phyloP scores from a whole-genome alignment of 1,140 invertebrate genomes.

The Drosophila takahashii region DNA sequence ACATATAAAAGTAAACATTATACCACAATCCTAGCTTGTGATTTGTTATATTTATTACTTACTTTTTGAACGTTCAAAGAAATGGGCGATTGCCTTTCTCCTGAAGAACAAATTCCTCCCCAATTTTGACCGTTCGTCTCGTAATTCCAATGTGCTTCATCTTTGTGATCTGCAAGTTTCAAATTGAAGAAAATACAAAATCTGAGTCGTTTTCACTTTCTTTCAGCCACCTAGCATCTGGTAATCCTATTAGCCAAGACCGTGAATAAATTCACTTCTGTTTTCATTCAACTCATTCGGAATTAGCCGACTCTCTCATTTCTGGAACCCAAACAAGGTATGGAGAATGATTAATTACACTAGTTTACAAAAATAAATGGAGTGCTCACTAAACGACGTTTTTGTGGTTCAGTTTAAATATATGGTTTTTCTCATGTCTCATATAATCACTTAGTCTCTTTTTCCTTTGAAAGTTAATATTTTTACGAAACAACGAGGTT shows the following conservation, averaged over 20 bases:
- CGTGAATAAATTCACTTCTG: constrained; percentile 43
- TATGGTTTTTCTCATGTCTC: too few relatives aligned
- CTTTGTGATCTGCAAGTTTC: constrained; percentile 36
- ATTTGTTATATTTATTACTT: constrained; percentile 14
- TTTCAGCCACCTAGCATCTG: constrained; percentile 22
- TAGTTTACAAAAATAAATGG: background rate
- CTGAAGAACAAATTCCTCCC: constrained; percentile 37
- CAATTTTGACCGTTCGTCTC: constrained; percentile 37
- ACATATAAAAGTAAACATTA: background rate
- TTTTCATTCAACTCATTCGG: constrained; percentile 19
- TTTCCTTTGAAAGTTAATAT: background rate
- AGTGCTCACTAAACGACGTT: background rate
- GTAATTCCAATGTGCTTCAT: constrained; percentile 42
- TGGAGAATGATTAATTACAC: constrained; percentile 43
- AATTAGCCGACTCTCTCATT: constrained; percentile 32
- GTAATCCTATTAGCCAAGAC: constrained; percentile 51
- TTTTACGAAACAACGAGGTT: background rate
- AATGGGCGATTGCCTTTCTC: constrained; percentile 52
- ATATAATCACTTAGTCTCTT: too few relatives aligned
- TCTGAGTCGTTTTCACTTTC: constrained; percentile 47
- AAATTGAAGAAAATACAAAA: constrained; percentile 20
- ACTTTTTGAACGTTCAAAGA: constrained; percentile 37
- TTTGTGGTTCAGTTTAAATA: background rate
- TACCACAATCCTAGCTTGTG: too few relatives aligned
- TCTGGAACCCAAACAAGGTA: constrained; percentile 25